Evolutionary conservation across 2,113 vertebrate genomes (phyloP).

Genomic region (Amphiprion percula): DNA sequence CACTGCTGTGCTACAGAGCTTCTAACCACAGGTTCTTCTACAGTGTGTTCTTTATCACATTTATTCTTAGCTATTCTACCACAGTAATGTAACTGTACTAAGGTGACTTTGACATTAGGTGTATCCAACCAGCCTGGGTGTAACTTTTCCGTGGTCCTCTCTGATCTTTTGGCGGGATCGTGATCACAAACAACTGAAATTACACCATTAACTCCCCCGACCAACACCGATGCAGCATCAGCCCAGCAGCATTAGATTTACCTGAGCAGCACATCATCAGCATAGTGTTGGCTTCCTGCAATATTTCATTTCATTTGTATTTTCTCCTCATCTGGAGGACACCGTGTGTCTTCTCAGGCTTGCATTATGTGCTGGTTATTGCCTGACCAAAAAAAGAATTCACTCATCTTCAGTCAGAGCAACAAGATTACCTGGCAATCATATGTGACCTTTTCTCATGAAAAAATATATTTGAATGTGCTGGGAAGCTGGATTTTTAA

Average conservation of each 20-base stretch:
- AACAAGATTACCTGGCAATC: background rate
- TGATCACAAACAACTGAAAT: constrained; percentile 44
- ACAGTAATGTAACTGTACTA: constrained; percentile 18
- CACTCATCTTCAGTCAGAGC: background rate
- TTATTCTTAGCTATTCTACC: background rate
- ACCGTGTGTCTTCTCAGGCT: background rate
- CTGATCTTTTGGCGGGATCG: constrained; percentile 10
- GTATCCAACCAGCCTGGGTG: background rate
- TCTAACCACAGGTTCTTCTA: background rate
- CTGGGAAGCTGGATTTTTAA: constrained; percentile 3
- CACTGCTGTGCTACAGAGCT: constrained; percentile 7
- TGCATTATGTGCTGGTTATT: constrained; percentile 2
- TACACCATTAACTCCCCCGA: constrained; percentile 24
- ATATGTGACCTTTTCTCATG: background rate
- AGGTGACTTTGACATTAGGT: constrained; percentile 7
- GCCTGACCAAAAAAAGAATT: background rate
- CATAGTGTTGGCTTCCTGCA: constrained; percentile 1
- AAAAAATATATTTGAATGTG: background rate
- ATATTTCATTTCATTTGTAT: constrained; percentile 7
- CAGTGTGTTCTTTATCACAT: background rate
- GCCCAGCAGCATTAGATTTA: constrained; percentile 30
- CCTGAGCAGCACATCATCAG: constrained; percentile 26
- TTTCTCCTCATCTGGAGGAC: constrained; percentile 5
- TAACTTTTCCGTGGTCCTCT: constrained; percentile 16
- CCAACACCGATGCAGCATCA: constrained; percentile 21